phyloP scores from a whole-genome alignment of 2,888 invertebrate genomes.

The Plusia festucae region DNA sequence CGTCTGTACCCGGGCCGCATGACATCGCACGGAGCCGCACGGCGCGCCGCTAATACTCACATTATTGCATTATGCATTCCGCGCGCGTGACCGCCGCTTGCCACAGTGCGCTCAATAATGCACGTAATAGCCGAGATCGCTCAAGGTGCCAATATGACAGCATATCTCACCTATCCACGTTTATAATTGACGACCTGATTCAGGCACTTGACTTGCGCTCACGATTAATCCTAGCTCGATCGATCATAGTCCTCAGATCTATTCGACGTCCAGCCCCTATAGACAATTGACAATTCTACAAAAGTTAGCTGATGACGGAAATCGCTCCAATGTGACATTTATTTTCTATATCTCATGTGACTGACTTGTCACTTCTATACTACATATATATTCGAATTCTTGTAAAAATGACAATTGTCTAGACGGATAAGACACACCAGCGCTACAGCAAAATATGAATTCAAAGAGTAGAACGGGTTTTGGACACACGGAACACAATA shows the following conservation, averaged over 20 bases:
- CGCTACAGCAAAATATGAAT: no score
- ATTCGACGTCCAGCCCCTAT: background rate
- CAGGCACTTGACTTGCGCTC: background rate
- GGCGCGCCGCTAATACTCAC: slow-evolving; percentile 28
- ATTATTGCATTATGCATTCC: slow-evolving; percentile 43
- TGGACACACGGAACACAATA: no score
- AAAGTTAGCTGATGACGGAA: no score
- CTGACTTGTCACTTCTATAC: no score
- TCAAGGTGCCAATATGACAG: slow-evolving; percentile 27
- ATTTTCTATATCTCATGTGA: no score
- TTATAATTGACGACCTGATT: slow-evolving; percentile 8
- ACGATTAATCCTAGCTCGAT: background rate
- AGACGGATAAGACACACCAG: no score
- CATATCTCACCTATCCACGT: background rate
- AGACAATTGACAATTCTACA: no score
- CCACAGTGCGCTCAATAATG: slow-evolving; percentile 14
- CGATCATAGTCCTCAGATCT: background rate
- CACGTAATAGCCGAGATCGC: slow-evolving; percentile 33
- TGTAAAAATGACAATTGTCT: no score
- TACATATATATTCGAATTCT: no score
- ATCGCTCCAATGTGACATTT: no score
- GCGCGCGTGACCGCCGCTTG: slow-evolving; percentile 19
- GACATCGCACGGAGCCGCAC: slow-evolving; percentile 4
- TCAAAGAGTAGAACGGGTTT: no score
- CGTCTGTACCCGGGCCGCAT: slow-evolving; percentile 6